Conservation (phyloP, 2,113 vertebrate genomes). For the Glaucomys volans region DNA sequence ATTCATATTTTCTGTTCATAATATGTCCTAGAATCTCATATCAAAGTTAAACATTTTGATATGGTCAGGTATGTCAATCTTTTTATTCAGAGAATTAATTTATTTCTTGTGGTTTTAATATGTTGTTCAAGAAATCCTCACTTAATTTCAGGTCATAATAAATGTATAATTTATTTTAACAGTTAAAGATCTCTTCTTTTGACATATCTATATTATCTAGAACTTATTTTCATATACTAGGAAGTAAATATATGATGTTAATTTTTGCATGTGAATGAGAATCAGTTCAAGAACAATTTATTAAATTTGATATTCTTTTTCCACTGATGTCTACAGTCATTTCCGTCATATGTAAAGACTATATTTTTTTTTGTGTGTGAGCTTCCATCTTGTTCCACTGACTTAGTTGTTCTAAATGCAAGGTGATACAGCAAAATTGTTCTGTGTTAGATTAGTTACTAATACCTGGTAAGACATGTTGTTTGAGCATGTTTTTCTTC, state of each 20-base stretch:
- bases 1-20: not conserved
- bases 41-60: no score
- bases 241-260: not conserved
- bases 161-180: not conserved
- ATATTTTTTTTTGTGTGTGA: no score
- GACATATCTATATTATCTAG: not conserved
- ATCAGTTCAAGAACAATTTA: not conserved
- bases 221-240: not conserved
- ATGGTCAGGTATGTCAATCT: not conserved
- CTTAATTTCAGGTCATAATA: not conserved
- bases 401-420: constrained; percentile 27
- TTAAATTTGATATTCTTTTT: not conserved
- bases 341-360: not conserved
- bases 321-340: not conserved
- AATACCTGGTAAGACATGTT: not conserved
- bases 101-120: not conserved
- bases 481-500: not conserved
- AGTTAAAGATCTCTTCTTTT: constrained; percentile 3
- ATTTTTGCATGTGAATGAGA: not conserved
- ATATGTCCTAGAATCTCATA: no score
- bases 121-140: constrained; percentile 17
- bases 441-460: not conserved
- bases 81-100: not conserved
- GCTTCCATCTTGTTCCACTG: not conserved
- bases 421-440: not conserved